Percentiles rank a stretch among this genome's conserved stretches.
Evolutionary conservation across 2,113 vertebrate genomes (phyloP).

Genomic region (sheep (Ovis aries)): ARS-UI_Ramb_v3.0 NC_056068.1:21283501-21284000

Average conservation of each 20-base stretch:
- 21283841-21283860: background rate
- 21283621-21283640: background rate
- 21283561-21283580: background rate
- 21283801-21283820: background rate
- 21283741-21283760: background rate
- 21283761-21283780: background rate
- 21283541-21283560: background rate
- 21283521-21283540: background rate
- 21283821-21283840: background rate
- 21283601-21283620: background rate
- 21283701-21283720: background rate
- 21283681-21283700: background rate
- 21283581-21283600: background rate
- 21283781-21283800: background rate
- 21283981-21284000: background rate
- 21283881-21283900: background rate
- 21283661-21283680: background rate
- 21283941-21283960: background rate
- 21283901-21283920: background rate
- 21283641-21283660: background rate
- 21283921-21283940: background rate
- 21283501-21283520: background rate
- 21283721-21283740: background rate
- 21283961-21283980: background rate
- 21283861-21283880: background rate